phyloP scores from a whole-genome alignment of 2,797 vertebrate genomes.

The Tokudaia tokunoshimensis region DNA sequence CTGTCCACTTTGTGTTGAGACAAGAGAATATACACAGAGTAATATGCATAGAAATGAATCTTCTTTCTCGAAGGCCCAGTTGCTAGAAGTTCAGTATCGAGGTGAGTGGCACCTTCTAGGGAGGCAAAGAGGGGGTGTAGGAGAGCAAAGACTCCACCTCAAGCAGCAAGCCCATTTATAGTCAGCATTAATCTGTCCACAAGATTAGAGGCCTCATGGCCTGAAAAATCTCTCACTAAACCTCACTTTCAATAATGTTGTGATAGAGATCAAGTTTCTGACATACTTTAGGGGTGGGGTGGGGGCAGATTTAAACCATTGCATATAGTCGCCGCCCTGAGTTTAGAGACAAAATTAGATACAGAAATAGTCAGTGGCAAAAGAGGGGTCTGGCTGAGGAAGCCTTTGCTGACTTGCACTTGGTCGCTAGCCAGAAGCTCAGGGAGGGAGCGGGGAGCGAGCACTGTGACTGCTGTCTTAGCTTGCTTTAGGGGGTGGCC shows the following conservation, averaged over 20 bases:
- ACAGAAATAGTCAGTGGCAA: background rate
- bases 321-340: background rate
- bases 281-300: background rate
- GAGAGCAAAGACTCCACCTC: background rate
- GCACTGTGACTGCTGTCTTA: background rate
- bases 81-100: background rate
- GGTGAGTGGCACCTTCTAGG: background rate
- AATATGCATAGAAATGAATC: background rate
- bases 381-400: too few species aligned
- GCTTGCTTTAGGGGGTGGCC: background rate
- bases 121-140: background rate
- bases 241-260: too few species aligned
- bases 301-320: background rate
- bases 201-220: background rate
- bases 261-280: background rate
- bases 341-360: background rate
- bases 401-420: fast-evolving
- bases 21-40: background rate
- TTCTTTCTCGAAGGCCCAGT: background rate
- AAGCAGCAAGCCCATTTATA: background rate
- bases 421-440: background rate
- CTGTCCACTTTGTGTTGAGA: background rate
- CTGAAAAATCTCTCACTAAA: too few species aligned
- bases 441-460: background rate
- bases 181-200: background rate